Percentiles rank a stretch among this genome's conserved stretches.
phyloP scores from a whole-genome alignment of 2,888 invertebrate genomes.

The Patella pellucida region DNA sequence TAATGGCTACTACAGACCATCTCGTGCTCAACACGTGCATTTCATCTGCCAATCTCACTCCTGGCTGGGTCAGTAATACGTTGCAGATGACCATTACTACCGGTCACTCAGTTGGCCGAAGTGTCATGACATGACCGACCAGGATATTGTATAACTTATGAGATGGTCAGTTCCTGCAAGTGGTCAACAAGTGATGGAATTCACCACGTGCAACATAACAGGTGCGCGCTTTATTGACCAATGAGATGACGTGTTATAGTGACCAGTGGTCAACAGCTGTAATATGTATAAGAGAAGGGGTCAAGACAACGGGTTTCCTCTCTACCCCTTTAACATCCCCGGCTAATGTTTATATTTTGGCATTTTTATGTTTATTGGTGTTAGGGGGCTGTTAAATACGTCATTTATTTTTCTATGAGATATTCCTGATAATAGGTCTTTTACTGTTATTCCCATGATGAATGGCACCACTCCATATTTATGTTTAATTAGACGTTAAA shows the following conservation, averaged over 20 bases:
- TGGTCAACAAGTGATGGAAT: neutral
- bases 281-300: neutral
- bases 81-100: neutral
- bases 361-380: conserved; percentile 1
- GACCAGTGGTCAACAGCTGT: conserved; percentile 6
- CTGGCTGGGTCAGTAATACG: no score
- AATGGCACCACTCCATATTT: no score
- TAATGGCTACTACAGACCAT: no score
- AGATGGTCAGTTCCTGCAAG: neutral
- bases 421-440: no score
- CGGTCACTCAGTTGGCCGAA: neutral
- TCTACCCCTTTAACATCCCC: no score
- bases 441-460: no score
- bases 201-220: conserved; percentile 3
- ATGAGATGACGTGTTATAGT: neutral
- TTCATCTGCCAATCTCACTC: no score
- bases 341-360: neutral
- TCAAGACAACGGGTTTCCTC: neutral
- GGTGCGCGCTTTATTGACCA: conserved; percentile 6
- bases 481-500: no score
- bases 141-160: conserved; percentile 4
- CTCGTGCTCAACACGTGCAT: no score
- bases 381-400: no score
- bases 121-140: neutral
- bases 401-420: no score